phyloP scores from a whole-genome alignment of 2,797 vertebrate genomes.

The Leptodactylus fallax region DNA sequence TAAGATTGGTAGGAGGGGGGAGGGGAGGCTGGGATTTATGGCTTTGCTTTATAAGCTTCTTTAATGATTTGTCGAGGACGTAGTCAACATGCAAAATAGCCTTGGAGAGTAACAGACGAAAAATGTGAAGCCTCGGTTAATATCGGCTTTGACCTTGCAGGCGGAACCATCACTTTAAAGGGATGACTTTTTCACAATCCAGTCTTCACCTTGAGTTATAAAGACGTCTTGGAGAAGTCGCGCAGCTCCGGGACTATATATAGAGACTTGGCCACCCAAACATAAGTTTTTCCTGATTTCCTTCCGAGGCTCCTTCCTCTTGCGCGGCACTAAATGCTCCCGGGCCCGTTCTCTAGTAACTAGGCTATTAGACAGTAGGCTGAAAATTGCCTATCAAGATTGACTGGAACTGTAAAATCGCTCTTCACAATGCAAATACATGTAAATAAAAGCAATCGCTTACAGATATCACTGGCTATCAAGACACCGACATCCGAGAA shows the following conservation, averaged over 20 bases:
- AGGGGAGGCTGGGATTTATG: not conserved
- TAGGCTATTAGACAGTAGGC: conserved; percentile 78
- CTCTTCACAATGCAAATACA: conserved; percentile 85
- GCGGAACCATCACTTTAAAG: conserved; percentile 52
- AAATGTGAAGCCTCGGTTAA: not conserved
- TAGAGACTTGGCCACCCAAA: conserved; percentile 33
- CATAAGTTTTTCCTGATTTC: not conserved
- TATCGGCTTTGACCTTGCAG: conserved; percentile 46
- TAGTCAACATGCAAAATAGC: conserved; percentile 30
- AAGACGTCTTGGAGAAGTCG: conserved; percentile 50
- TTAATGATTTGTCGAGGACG: conserved; percentile 47
- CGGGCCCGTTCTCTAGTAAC: conserved; percentile 78
- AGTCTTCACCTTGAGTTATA: conserved; percentile 31
- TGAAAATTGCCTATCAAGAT: conserved; percentile 83
- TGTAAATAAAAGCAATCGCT: conserved; percentile 86
- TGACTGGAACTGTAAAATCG: conserved; percentile 83
- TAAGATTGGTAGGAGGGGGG: not conserved
- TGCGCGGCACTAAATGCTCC: conserved; percentile 71
- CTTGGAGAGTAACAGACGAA: not conserved
- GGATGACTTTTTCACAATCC: conserved; percentile 20
- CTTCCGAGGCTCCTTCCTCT: not conserved
- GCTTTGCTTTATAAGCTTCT: not conserved
- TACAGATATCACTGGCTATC: conserved; percentile 82
- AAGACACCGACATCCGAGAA: conserved; percentile 76
- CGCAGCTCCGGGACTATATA: conserved; percentile 53